Percentiles rank a stretch among this genome's conserved stretches.
Conservation (phyloP, 2,888 invertebrate genomes). For the Caenorhabditis sp. region DNA sequence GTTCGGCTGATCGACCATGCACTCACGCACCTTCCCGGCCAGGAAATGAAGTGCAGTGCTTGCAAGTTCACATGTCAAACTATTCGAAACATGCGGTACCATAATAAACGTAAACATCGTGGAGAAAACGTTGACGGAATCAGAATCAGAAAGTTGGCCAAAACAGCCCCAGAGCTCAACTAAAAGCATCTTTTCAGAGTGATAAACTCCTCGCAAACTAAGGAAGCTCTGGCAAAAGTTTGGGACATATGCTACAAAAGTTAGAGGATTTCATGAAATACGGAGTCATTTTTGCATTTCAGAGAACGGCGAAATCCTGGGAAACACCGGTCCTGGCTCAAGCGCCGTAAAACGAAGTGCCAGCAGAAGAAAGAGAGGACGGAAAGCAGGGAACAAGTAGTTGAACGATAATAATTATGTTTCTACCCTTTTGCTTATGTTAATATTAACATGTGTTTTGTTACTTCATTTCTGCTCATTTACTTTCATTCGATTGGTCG, state of each 20-base stretch:
- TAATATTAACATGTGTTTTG: too few species aligned
- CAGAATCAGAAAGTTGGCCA: neutral
- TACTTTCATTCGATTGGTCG: too few species aligned
- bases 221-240: neutral
- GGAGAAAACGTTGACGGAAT: neutral
- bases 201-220: neutral
- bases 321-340: too few species aligned
- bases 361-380: too few species aligned
- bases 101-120: constrained; percentile 14
- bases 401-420: too few species aligned
- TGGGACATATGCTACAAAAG: constrained; percentile 31
- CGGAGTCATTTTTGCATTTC: too few species aligned
- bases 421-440: too few species aligned
- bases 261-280: too few species aligned
- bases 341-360: too few species aligned
- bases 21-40: constrained; percentile 6
- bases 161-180: neutral
- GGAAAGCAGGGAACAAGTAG: too few species aligned
- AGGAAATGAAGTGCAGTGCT: constrained; percentile 5
- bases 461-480: too few species aligned
- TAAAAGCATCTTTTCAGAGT: constrained; percentile 12
- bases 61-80: constrained; percentile 10
- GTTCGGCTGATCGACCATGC: constrained; percentile 37
- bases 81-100: constrained; percentile 21
- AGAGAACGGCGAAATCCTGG: too few species aligned